Base-by-base conservation (phyloP, 1,140 invertebrate species). In the Charaxes varanes region DNA sequence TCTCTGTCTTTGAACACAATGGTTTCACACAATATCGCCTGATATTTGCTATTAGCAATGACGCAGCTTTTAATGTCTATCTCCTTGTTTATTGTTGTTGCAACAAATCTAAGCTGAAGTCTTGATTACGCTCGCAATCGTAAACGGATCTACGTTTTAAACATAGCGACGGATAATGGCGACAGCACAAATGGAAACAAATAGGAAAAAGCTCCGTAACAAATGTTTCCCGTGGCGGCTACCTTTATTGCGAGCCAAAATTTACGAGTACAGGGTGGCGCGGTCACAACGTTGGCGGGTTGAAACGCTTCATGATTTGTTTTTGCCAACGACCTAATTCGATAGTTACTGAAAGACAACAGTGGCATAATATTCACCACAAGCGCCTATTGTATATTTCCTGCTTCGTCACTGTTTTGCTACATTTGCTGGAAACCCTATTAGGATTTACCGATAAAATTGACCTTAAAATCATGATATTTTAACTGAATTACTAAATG, bases 141-240 rank as follows among this genome's bases (percentile, higher is more conserved):
- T 7, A 19, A 43, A 50, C 11, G 33, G 28, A 38, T 45, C 28
- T 17, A 38, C 42, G 33, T 38, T 45, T 45, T 38, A 45, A 37
- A 38, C 38, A 45, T 32, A 37, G 42, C 33, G 28, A 15, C 21
- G 16, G 13, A 28, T 45, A 45, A 45, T 26, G 35, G 35, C 15
- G 42, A 45, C 35, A 45, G 35, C 17, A 45, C 35, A 45, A 45
- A 45, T 45, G 42, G 23, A 45, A 38, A 45, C 42, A 45, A 45
- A 45, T 45, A 38, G 42, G 33, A 38, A 26, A 34, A 45, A 38
- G 28, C 35, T 12, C 17, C 18, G 42, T 45, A 45, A 45, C 32
- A 38, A 45, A 45, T 45, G 18, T 11, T 7, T 30, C 4, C 23
- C 28, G 38, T 33, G 12, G 35, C 16, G 28, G 34, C 26, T 11